Evolutionary conservation across 1,140 invertebrate genomes (phyloP).

Genomic region (Halyomorpha halys): DNA sequence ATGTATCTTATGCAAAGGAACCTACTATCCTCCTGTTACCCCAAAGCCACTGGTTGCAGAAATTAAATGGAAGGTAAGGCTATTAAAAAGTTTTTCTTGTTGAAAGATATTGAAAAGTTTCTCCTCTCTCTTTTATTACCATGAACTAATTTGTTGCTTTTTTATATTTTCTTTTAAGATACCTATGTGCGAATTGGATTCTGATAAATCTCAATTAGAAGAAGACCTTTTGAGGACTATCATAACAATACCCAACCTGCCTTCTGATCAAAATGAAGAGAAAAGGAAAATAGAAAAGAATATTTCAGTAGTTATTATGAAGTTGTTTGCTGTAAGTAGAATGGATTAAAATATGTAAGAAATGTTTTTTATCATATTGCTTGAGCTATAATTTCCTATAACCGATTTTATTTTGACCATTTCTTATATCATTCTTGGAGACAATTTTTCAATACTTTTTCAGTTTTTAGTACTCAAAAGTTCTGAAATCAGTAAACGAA

Average conservation of each 20-base stretch:
- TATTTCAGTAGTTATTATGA: slow-evolving; percentile 68
- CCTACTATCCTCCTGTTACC: slow-evolving; percentile 71
- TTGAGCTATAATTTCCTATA: no score
- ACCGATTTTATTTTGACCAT: no score
- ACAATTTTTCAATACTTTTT: no score
- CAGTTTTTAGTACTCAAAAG: no score
- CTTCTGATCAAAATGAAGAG: slow-evolving; percentile 33
- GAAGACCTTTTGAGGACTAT: slow-evolving; percentile 54
- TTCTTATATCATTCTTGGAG: no score
- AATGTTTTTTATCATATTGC: no score
- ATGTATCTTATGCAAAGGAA: slow-evolving; percentile 78
- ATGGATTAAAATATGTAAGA: no score
- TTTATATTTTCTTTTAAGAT: slow-evolving; percentile 43
- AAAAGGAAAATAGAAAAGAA: slow-evolving; percentile 47
- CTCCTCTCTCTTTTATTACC: no score
- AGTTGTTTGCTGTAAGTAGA: slow-evolving; percentile 72
- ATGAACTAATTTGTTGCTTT: not conserved
- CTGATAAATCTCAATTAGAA: slow-evolving; percentile 74
- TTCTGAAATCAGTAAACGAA: no score
- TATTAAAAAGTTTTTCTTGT: not conserved
- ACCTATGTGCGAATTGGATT: slow-evolving; percentile 68
- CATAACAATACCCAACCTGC: slow-evolving; percentile 29
- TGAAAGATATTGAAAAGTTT: no score
- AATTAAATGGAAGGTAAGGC: slow-evolving; percentile 47
- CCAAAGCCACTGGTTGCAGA: slow-evolving; percentile 72